A percentile compares a stretch with the other conserved stretches of the same genome.
phyloP scores from a whole-genome alignment of 2,113 vertebrate species.

The Pelecanus crispus region DNA sequence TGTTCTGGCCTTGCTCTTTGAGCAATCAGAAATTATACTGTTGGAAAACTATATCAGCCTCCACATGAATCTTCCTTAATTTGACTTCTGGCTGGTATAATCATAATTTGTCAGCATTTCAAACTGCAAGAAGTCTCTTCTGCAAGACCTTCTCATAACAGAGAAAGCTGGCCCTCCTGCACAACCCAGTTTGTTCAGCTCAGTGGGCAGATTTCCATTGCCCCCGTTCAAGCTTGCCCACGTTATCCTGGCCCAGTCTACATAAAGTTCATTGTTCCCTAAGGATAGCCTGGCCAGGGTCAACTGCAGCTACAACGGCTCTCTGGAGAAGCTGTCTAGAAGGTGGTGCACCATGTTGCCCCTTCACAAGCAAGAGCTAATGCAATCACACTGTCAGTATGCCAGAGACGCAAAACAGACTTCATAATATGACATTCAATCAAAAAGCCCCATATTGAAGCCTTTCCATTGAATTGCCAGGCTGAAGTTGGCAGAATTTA shows the following conservation, averaged over 20 bases:
- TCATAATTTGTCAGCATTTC: not conserved
- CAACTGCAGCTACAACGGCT: not conserved
- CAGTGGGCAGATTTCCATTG: not conserved
- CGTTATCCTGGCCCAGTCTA: not conserved
- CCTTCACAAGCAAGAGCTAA: not conserved
- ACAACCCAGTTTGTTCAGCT: not conserved
- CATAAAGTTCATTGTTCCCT: not conserved
- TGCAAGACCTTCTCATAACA: not conserved
- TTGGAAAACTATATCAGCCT: not conserved
- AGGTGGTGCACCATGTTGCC: fast-evolving
- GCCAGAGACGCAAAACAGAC: not conserved
- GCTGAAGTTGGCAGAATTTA: not conserved
- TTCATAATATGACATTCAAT: not conserved
- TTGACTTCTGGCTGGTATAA: not conserved
- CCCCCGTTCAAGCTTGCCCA: not conserved
- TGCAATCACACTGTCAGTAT: not conserved
- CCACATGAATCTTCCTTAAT: not conserved
- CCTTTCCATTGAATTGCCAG: not conserved
- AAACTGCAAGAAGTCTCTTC: not conserved
- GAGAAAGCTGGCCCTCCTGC: not conserved
- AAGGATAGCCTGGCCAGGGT: not conserved
- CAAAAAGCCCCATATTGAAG: not conserved
- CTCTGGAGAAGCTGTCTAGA: not conserved
- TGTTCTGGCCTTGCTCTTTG: not conserved
- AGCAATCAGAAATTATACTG: not conserved